Evolutionary conservation across 2,797 vertebrate genomes (phyloP), one percentile per base, ranked within the genome.

Genomic region (Megaceryle alcyon): DNA sequence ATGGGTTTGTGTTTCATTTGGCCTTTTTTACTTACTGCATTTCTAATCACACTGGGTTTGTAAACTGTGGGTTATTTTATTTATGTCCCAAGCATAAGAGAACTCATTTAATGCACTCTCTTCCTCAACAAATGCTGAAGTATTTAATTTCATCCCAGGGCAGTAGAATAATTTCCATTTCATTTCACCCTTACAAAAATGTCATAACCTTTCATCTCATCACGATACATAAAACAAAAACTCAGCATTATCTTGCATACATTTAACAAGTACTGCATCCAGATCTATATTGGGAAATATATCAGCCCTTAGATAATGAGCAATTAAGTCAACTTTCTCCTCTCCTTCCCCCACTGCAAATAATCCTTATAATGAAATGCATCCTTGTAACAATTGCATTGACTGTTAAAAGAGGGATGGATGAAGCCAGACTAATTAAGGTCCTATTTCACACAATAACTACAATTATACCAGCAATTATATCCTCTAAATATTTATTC

Each of bases 161-260:
- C 46, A 85, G 57, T 17, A 92, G 65, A 93, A 82, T 69, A 79
- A 90, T 81, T 89, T 89, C 35, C 46, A 78, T 81, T 92, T 90
- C 17, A 66, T 86, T 93, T 84, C 71, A 79, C 61, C 63, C 54
- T 63, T 59, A 84, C n/a, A 79, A 44, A 96, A 92, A 90, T 76
- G 75, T 79, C 69, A 71, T 72, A 87, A 92, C 57, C 51, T 94
- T 92, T 92, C 41, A 57, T 92, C 49, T 91, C 56, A 93, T 37
- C 72, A 78, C 26, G 39, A 82, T 23, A 87, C 35, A 54, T 48
- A 82, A 75, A 96, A 12, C 20, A 84, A 72, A 44, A 81, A 89
- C 69, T 72, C 63, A 83, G 49, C 68, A 59, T 7, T 44, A 51
- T 57, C 51, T 35, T 82, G n/a, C 44, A 78, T 14, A 69, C 4